Percentiles rank a stretch among this genome's conserved stretches.
Evolutionary conservation across 2,113 vertebrate species (phyloP).

Genomic region (Mus spicilegus): DNA sequence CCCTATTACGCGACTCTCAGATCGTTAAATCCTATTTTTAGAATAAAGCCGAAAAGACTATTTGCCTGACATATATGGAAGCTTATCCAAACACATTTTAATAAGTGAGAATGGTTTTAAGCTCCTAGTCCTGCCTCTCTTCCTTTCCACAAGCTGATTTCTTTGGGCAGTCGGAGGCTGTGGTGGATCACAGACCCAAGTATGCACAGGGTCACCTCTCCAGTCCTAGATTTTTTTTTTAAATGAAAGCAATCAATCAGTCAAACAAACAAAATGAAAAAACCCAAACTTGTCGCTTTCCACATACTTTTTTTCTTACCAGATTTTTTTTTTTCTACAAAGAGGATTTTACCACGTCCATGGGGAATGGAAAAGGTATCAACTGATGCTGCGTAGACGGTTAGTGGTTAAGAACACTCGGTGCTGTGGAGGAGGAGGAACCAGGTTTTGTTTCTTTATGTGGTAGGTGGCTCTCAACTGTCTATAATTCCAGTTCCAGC

Average conservation of each 20-base stretch:
- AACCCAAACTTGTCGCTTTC: neutral
- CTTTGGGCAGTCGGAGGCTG: constrained; percentile 39
- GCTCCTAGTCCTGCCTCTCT: constrained; percentile 44
- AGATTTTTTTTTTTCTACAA: neutral
- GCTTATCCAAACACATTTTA: constrained; percentile 78
- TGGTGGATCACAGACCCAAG: constrained; percentile 52
- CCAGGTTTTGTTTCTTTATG: neutral
- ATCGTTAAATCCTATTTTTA: constrained; percentile 82
- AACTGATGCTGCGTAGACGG: neutral
- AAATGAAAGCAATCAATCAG: neutral
- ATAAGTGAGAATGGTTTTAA: constrained; percentile 80
- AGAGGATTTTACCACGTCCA: neutral
- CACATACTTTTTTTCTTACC: neutral
- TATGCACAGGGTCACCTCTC: constrained; percentile 13
- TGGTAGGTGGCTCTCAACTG: neutral
- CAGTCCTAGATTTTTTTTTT: neutral
- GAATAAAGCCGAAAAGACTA: constrained; percentile 83
- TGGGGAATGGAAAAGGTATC: neutral
- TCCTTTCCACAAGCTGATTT: constrained; percentile 78
- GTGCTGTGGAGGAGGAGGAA: neutral
- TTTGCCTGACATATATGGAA: constrained; percentile 71
- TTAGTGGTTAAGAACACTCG: neutral
- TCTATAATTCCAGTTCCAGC: neutral
- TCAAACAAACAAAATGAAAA: neutral
- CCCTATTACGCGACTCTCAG: constrained; percentile 71